phyloP scores from a whole-genome alignment of 1,140 invertebrate species.

The Pristionchus pacificus region DNA sequence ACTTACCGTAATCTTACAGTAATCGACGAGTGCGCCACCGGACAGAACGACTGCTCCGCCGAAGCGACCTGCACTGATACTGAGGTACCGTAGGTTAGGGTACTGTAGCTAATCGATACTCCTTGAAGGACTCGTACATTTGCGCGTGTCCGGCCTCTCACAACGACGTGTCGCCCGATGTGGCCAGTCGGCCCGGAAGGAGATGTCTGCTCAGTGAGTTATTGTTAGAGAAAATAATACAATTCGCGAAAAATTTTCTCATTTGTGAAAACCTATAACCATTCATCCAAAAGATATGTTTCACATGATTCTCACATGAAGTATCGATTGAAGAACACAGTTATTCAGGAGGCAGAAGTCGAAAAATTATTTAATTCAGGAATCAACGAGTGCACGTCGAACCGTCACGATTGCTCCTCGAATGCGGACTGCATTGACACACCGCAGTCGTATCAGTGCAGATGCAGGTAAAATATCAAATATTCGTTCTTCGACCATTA shows the following conservation, averaged over 20 bases:
- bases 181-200: slow-evolving; percentile 46
- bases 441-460: slow-evolving; percentile 40
- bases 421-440: slow-evolving; percentile 55
- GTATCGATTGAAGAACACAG: background rate
- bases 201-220: slow-evolving; percentile 44
- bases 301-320: no score
- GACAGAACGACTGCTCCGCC: slow-evolving; percentile 42
- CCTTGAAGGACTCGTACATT: slow-evolving; percentile 42
- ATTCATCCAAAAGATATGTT: no score
- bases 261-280: no score
- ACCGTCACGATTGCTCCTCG: slow-evolving; percentile 51
- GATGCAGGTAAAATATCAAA: no score
- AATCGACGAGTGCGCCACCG: slow-evolving; percentile 41
- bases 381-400: slow-evolving; percentile 50
- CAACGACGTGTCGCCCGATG: slow-evolving; percentile 49
- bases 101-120: no score
- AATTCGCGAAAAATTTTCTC: no score
- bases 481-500: no score
- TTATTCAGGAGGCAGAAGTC: background rate
- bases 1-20: slow-evolving; percentile 14
- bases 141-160: slow-evolving; percentile 34
- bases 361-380: background rate
- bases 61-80: slow-evolving; percentile 43
- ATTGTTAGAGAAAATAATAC: no score
- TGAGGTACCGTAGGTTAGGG: no score